Percentiles rank a stretch among this genome's conserved stretches.
Evolutionary conservation across 2,888 invertebrate genomes (phyloP).

Genomic region (Reticulitermes lucifugus): DNA sequence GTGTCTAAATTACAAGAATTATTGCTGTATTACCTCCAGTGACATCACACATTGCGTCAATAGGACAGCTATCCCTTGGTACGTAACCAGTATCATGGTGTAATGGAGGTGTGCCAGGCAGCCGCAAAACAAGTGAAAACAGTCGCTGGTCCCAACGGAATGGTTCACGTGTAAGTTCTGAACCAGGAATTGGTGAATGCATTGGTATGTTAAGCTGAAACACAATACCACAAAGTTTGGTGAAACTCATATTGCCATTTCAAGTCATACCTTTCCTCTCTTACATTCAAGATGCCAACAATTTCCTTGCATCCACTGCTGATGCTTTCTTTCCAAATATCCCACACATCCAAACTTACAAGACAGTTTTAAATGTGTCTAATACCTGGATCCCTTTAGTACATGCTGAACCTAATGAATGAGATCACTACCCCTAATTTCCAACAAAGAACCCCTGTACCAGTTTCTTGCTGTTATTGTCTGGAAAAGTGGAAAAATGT

Average conservation of each 20-base stretch:
- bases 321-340: too few species aligned
- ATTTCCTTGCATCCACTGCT: too few species aligned
- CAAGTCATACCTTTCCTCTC: too few species aligned
- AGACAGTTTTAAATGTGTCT: too few species aligned
- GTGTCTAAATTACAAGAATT: not conserved
- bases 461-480: too few species aligned
- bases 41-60: slow-evolving; percentile 98
- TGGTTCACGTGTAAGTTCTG: slow-evolving; percentile 97
- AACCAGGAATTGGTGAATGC: slow-evolving; percentile 94
- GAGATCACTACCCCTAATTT: too few species aligned
- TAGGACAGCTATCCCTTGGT: slow-evolving; percentile 93
- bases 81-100: slow-evolving; percentile 90
- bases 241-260: not conserved
- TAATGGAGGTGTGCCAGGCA: slow-evolving; percentile 91
- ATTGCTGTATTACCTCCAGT: slow-evolving; percentile 80
- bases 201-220: slow-evolving; percentile 88
- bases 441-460: too few species aligned
- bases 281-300: too few species aligned
- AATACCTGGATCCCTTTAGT: too few species aligned
- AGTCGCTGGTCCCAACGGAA: slow-evolving; percentile 99
- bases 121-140: slow-evolving; percentile 92
- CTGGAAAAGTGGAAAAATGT: too few species aligned
- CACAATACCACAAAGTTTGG: slow-evolving; percentile 24
- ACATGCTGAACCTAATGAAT: too few species aligned
- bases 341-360: too few species aligned